Conservation (phyloP, 2,888 invertebrate genomes). For the Drosophila kuntzei region DNA sequence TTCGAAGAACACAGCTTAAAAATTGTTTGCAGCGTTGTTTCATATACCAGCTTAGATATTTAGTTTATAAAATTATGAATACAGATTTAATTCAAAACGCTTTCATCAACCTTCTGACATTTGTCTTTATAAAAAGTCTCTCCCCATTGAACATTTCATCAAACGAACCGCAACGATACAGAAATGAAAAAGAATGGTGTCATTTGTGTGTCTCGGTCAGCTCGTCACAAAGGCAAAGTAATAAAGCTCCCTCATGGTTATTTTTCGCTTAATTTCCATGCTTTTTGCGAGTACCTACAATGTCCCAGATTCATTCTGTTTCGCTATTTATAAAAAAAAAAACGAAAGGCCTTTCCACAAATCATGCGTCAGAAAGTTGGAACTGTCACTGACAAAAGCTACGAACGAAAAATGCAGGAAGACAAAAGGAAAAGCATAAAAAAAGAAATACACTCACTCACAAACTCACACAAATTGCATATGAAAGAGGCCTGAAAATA, state of each 20-base stretch:
- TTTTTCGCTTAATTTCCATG: slow-evolving; percentile 33
- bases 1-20: background rate
- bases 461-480: slow-evolving; percentile 53
- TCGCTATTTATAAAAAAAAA: slow-evolving; percentile 63
- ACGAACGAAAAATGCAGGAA: slow-evolving; percentile 51
- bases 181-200: slow-evolving; percentile 12
- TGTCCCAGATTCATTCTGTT: slow-evolving; percentile 61
- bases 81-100: background rate
- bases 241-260: slow-evolving; percentile 34
- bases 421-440: slow-evolving; percentile 42
- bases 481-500: slow-evolving; percentile 51
- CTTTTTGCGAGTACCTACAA: slow-evolving; percentile 40
- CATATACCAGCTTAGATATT: background rate
- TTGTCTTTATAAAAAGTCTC: slow-evolving; percentile 10
- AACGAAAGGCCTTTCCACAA: slow-evolving; percentile 75
- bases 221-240: slow-evolving; percentile 28
- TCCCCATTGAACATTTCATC: slow-evolving; percentile 8
- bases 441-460: slow-evolving; percentile 21
- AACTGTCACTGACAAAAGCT: slow-evolving; percentile 71
- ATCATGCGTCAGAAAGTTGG: slow-evolving; percentile 79
- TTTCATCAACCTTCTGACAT: slow-evolving; percentile 10
- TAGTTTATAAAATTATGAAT: background rate
- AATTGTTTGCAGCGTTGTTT: background rate
- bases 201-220: slow-evolving; percentile 25
- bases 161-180: slow-evolving; percentile 10